Evolutionary conservation across 2,113 vertebrate species (phyloP), one percentile per base, ranked within the genome.

Genomic region (Salvator merianae): DNA sequence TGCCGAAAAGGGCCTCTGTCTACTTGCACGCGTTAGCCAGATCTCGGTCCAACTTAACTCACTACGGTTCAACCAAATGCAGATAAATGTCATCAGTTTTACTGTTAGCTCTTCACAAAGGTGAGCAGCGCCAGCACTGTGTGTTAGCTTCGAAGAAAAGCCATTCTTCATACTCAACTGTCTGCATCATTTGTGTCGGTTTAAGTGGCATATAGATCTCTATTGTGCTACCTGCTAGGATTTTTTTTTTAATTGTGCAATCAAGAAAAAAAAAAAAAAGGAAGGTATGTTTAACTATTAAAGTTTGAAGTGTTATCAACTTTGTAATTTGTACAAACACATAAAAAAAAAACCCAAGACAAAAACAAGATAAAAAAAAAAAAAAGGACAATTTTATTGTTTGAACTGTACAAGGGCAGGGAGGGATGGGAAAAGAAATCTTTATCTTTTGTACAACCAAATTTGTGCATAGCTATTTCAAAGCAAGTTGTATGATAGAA

Each of bases 401-500:
- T 89, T 82, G 87, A 90, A 87, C 90, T 95, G 92, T 95, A 88
- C 40, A 8, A 55, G 53, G 74, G 14, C 55, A 16, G 78, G 73
- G 13, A 24, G 72, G 18, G 34, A 40, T 26, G 62, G 50, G n/a
- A 28, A n/a, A 28, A 26, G 65, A 80, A 84, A 62, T 79, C 87
- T 80, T 87, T 91, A 62, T 93, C 91, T 91, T 90, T 94, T 96
- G 94, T 96, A 94, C 91, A 93, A 93, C 90, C 91, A 91, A 93
- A 94, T 91, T n/a, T 96, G 95, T 93, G 94, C 94, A 89, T 93
- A 94, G 93, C 91, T 94, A 94, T 86, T 92, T 47, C 8, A 87
- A 94, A 93, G 95, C 89, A 95, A 91, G 94, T 90, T 87, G 96
- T 96, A 91, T 88, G 82, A 95, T 95, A 96, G 93, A 95, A 65